Conservation (phyloP, 2,797 vertebrate genomes). For the Hypotaenidia okinawae region DNA sequence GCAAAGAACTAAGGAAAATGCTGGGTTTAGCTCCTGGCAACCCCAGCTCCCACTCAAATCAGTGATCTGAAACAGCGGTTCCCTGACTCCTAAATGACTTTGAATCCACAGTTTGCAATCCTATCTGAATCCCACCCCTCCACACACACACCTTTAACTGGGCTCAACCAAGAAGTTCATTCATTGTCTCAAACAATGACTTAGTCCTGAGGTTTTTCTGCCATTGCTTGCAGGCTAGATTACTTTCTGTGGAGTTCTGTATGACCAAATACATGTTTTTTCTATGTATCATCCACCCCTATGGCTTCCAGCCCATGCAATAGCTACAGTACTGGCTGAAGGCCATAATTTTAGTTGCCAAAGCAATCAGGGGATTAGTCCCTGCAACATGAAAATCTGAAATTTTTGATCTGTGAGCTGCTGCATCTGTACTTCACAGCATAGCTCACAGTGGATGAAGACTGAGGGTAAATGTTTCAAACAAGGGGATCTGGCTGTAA, state of each 20-base stretch:
- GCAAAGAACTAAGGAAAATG: neutral
- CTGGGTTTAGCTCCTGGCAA: neutral
- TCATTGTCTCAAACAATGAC: neutral
- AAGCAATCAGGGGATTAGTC: conserved; percentile 39
- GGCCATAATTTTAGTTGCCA: conserved; percentile 38
- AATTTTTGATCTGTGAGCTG: conserved; percentile 34
- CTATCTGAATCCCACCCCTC: neutral
- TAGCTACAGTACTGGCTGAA: neutral
- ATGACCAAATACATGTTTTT: neutral
- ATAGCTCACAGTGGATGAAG: conserved; percentile 26
- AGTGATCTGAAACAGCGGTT: neutral
- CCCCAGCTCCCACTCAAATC: neutral
- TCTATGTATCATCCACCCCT: neutral
- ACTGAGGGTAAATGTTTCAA: conserved; percentile 34
- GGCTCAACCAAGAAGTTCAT: neutral
- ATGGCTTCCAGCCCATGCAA: neutral
- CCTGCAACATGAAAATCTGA: neutral
- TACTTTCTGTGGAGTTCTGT: neutral
- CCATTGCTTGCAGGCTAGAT: neutral
- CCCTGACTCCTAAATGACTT: neutral
- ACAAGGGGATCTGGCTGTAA: conserved; percentile 24
- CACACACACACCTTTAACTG: neutral
- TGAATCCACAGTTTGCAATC: neutral
- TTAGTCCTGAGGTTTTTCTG: neutral
- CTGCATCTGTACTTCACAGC: conserved; percentile 35